Evolutionary conservation across 2,113 vertebrate genomes (phyloP), one percentile per base, ranked within the genome.

Genomic region (Eulacestoma nigropectus): DNA sequence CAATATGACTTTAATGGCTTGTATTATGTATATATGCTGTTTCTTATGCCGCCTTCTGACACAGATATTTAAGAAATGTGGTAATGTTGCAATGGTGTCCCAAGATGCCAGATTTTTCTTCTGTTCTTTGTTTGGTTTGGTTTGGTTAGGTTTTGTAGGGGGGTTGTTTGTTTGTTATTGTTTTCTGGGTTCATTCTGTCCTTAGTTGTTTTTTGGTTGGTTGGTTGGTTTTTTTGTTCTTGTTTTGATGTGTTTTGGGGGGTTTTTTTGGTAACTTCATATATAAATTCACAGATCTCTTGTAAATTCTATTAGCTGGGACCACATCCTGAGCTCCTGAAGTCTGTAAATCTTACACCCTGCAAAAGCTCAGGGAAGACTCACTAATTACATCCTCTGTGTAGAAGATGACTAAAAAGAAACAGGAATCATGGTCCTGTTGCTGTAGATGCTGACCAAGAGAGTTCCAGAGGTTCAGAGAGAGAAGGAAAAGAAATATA

Each of bases 221-320:
- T n/a, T n/a, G n/a, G n/a, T n/a, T n/a, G n/a, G n/a, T n/a, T n/a
- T 7, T 29, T 15, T 21, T 12, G 4, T n/a, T 56, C 4, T 32
- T 63, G 1, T 8, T 65, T 50, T 65, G 8, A 0, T 39, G 5
- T 4, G 9, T 56, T 53, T 49, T n/a, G 30, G 6, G 6, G 6
- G 0, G 0, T 3, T 17, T 17, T 42, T 52, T 72, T 26, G 2
- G 4, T 77, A 70, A 42, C 5, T 72, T 56, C 15, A 41, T 16
- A 18, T 11, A 65, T 29, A 80, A 73, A 52, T 46, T 69, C 26
- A 27, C 15, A 63, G 5, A 39, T 50, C 8, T 55, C 30, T 11
- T 20, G 13, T 53, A 64, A 93, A 30, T 86, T 93, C 42, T 77
- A 11, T n/a, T 55, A 33, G 19, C 30, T 77, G 5, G 50, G 32